phyloP scores from a whole-genome alignment of 2,797 vertebrate species.

The Dermochelys coriacea region DNA sequence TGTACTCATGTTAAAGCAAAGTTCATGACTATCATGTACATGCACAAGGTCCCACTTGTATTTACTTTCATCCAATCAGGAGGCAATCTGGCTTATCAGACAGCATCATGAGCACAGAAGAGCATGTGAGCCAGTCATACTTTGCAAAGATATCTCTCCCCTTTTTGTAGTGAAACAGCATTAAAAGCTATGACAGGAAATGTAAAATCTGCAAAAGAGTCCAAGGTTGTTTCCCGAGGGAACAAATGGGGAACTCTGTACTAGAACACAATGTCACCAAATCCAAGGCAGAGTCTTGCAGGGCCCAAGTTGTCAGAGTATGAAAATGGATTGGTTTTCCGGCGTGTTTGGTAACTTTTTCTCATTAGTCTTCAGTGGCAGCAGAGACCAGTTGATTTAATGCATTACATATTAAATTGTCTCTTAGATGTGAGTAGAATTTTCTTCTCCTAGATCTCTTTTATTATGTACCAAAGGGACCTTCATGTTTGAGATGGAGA shows the following conservation, averaged over 20 bases:
- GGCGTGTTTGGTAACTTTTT: conserved; percentile 37
- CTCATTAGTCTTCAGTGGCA: not conserved
- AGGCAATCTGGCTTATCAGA: not conserved
- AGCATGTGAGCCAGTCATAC: not conserved
- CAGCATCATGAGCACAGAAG: not conserved
- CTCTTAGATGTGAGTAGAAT: not conserved
- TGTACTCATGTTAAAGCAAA: not conserved
- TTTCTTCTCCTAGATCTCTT: not conserved
- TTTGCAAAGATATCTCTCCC: not conserved
- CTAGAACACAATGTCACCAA: not conserved
- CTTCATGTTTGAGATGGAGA: not conserved
- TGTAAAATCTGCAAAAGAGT: not conserved
- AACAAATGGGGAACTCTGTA: conserved; percentile 2
- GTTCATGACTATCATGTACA: not conserved
- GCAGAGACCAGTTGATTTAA: conserved; percentile 34
- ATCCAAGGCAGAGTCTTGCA: conserved; percentile 25
- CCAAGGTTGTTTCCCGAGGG: not conserved
- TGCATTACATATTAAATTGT: conserved; percentile 11
- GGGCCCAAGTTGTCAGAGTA: conserved; percentile 26
- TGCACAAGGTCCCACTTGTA: not conserved
- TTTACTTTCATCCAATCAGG: accelerated
- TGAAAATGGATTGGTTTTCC: conserved; percentile 38
- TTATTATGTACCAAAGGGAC: not conserved
- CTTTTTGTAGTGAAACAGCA: not conserved
- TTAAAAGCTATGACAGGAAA: not conserved